These are phyloP conservation scores for Cenopis cana DNA, from an alignment of 2,888 invertebrate species.

Conservation along the genomic window DNA sequence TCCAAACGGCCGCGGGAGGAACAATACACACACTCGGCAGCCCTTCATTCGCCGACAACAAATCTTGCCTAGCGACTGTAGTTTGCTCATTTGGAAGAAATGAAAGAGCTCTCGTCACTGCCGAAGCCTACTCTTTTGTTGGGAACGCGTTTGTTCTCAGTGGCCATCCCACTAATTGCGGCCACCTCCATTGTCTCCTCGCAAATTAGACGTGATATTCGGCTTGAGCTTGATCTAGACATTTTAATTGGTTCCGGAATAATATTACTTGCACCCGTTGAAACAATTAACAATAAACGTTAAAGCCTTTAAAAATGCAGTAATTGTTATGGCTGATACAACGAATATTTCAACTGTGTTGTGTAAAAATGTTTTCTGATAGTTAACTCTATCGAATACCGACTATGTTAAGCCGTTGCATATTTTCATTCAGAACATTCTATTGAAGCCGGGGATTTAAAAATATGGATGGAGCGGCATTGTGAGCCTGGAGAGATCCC, in stretches of 20 bases:
- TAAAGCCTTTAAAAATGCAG: slow-evolving; percentile 45
- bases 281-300: slow-evolving; percentile 24
- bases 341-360: not conserved
- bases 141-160: slow-evolving; percentile 79
- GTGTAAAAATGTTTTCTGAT: slow-evolving; percentile 6
- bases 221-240: slow-evolving; percentile 65
- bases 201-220: slow-evolving; percentile 78
- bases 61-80: slow-evolving; percentile 78
- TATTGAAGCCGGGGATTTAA: slow-evolving; percentile 37
- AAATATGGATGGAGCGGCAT: slow-evolving; percentile 40
- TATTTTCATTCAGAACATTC: slow-evolving; percentile 35
- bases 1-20: slow-evolving; percentile 73
- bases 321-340: slow-evolving; percentile 45
- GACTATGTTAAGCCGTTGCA: slow-evolving; percentile 30
- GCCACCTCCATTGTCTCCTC: slow-evolving; percentile 77
- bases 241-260: slow-evolving; percentile 46
- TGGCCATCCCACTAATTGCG: slow-evolving; percentile 84
- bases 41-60: slow-evolving; percentile 78
- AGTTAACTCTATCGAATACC: slow-evolving; percentile 27
- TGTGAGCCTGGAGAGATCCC: slow-evolving; percentile 43
- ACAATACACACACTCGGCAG: slow-evolving; percentile 75
- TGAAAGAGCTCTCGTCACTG: slow-evolving; percentile 74
- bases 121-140: slow-evolving; percentile 77
- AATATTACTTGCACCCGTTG: slow-evolving; percentile 32
- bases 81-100: slow-evolving; percentile 85